Conservation (phyloP, 2,113 vertebrate genomes). For the Microtus oregoni region DNA sequence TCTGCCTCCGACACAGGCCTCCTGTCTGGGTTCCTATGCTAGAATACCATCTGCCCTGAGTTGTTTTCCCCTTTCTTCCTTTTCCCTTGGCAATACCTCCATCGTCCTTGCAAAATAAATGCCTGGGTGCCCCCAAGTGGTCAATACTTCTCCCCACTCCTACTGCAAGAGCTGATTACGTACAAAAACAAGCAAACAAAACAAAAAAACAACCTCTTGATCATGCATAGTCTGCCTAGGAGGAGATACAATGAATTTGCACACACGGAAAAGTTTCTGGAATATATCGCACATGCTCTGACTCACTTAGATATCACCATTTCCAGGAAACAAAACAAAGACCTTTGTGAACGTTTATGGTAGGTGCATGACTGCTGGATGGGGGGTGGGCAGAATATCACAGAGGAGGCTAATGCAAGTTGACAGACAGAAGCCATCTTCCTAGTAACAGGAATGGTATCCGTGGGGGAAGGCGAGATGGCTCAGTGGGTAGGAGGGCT, state of each 20-base stretch:
- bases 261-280: neutral
- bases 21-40: neutral
- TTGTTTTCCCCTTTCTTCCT: neutral
- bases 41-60: neutral
- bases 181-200: neutral
- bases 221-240: neutral
- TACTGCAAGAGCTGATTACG: neutral
- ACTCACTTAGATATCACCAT: neutral
- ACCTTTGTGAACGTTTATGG: neutral
- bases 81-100: neutral
- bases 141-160: neutral
- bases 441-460: neutral
- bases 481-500: neutral
- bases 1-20: neutral
- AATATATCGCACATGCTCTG: neutral
- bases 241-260: neutral
- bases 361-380: neutral
- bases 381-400: neutral
- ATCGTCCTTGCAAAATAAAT: slow-evolving; percentile 19
- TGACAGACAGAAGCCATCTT: neutral
- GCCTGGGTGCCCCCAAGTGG: slow-evolving; percentile 49
- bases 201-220: neutral
- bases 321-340: slow-evolving; percentile 18
- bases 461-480: rapidly evolving
- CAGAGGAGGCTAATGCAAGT: neutral